Conservation (phyloP, 2,888 invertebrate genomes). For the Homarus gammarus region DNA sequence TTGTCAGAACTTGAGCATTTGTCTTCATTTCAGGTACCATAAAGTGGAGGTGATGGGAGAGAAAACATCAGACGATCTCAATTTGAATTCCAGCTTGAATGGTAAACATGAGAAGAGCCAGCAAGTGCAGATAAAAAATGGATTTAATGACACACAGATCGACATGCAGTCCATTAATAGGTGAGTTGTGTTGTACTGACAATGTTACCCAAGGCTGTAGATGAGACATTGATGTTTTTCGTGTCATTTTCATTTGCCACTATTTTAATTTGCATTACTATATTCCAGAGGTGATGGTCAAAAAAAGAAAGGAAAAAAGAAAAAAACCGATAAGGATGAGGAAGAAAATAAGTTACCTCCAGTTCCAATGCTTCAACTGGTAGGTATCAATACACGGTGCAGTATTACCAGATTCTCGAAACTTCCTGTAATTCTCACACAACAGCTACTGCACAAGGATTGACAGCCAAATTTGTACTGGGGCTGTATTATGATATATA, state of each 20-base stretch:
- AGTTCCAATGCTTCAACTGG: slow-evolving; percentile 50
- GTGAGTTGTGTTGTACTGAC: not conserved
- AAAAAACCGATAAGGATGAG: slow-evolving; percentile 29
- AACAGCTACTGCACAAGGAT: too few relatives aligned
- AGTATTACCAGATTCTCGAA: too few relatives aligned
- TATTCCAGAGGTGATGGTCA: slow-evolving; percentile 1
- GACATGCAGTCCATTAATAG: not conserved
- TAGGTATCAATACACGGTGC: slow-evolving; percentile 48
- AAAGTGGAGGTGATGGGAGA: not conserved
- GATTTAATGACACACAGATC: not conserved
- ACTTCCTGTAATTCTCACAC: too few relatives aligned
- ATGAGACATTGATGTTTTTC: too few relatives aligned
- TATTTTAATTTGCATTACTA: too few relatives aligned
- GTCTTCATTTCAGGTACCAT: not conserved
- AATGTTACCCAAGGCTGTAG: too few relatives aligned
- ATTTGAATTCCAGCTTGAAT: not conserved
- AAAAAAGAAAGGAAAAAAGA: slow-evolving; percentile 25
- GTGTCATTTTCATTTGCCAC: too few relatives aligned
- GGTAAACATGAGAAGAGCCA: not conserved
- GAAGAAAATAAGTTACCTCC: slow-evolving; percentile 58
- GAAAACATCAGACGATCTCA: not conserved
- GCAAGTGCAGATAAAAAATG: not conserved
- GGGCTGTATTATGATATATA: too few relatives aligned
- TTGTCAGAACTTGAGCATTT: too few relatives aligned
- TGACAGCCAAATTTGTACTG: too few relatives aligned